These are phyloP conservation scores for Corythaeola cristata DNA, from an alignment of 2,113 vertebrate species.

Conservation along the genomic window DNA sequence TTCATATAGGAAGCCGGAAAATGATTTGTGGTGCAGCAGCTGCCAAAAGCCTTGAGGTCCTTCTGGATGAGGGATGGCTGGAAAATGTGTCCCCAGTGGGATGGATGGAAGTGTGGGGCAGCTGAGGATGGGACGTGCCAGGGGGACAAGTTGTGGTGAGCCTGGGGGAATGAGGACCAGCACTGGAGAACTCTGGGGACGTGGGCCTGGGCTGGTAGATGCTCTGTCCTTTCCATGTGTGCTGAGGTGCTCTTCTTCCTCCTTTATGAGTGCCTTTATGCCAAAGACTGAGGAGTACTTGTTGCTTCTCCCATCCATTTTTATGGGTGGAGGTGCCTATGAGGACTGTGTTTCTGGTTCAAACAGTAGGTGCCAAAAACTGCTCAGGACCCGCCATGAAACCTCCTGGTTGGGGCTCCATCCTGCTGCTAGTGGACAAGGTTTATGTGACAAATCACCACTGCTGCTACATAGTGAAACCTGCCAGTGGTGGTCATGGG, in stretches of 20 bases:
- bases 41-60: not conserved
- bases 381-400: not conserved
- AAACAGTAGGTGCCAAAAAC: not conserved
- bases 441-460: not conserved
- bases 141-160: not conserved
- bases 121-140: not conserved
- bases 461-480: not conserved
- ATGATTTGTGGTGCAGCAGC: not conserved
- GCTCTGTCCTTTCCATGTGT: not conserved
- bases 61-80: not conserved
- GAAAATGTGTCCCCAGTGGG: rapidly evolving
- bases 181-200: not conserved
- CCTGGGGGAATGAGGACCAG: not conserved
- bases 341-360: not conserved
- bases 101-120: not conserved
- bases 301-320: not conserved
- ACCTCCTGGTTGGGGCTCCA: not conserved
- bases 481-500: rapidly evolving
- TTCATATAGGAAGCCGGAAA: not conserved
- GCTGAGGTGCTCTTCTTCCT: not conserved
- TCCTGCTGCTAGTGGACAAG: not conserved
- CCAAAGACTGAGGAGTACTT: not conserved
- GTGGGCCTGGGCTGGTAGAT: not conserved
- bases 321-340: not conserved
- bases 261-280: not conserved